A percentile compares a stretch with the other conserved stretches of the same genome.
Evolutionary conservation across 2,797 vertebrate genomes (phyloP).

Genomic region (Tachyglossus aculeatus): DNA sequence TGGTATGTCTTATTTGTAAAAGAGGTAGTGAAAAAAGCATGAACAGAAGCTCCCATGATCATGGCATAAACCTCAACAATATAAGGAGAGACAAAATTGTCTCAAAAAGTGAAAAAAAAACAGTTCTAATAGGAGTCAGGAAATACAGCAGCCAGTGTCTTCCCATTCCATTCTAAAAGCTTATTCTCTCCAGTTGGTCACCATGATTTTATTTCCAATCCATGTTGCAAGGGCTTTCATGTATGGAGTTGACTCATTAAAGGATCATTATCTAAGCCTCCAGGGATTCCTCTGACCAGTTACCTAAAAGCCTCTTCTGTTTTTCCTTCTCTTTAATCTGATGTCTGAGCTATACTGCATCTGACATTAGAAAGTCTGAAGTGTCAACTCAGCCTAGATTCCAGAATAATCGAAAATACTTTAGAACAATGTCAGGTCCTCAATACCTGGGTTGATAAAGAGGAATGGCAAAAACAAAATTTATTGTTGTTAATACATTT

Average conservation of each 20-base stretch:
- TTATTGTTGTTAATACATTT: constrained; percentile 45
- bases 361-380: not conserved
- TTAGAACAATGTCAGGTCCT: constrained; percentile 26
- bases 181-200: not conserved
- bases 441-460: constrained; percentile 31
- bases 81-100: constrained; percentile 9
- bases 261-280: not conserved
- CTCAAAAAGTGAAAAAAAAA: not conserved
- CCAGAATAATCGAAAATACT: not conserved
- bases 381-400: constrained; percentile 15
- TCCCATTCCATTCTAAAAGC: not conserved
- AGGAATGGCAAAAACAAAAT: constrained; percentile 28
- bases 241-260: not conserved
- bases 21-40: constrained; percentile 10
- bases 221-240: not conserved
- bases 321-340: not conserved
- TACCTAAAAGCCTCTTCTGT: constrained; percentile 1
- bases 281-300: constrained; percentile 5
- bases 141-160: not conserved
- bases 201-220: not conserved
- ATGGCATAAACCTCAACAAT: not conserved
- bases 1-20: not conserved
- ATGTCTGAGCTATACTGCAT: not conserved
- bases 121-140: not conserved
- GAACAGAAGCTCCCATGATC: not conserved